These are phyloP conservation scores for Corydoras sp. DNA, from an alignment of 2,113 vertebrate genomes.

Conservation along the genomic window DNA sequence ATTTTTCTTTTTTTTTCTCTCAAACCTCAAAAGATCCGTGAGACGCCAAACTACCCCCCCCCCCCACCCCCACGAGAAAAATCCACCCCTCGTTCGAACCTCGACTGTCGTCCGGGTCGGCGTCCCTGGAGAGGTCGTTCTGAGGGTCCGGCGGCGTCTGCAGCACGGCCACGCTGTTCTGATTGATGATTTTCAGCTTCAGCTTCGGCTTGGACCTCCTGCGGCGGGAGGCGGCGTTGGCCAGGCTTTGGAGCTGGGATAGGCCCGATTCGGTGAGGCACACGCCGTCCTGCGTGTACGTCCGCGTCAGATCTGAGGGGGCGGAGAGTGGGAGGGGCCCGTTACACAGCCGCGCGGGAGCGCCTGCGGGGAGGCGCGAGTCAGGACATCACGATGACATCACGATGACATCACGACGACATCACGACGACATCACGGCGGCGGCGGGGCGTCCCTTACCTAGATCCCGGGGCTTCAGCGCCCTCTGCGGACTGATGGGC, in stretches of 20 bases:
- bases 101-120: conserved; percentile 86
- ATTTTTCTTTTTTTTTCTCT: too few relatives aligned
- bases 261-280: conserved; percentile 94
- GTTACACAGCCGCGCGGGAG: background rate
- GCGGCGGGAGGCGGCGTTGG: conserved; percentile 81
- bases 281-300: conserved; percentile 95
- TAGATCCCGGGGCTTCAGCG: conserved; percentile 86
- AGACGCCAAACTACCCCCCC: too few relatives aligned
- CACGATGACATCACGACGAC: too few relatives aligned
- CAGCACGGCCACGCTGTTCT: conserved; percentile 97
- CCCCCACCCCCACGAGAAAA: too few relatives aligned
- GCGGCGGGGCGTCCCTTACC: conserved; percentile 55
- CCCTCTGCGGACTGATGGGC: conserved; percentile 77
- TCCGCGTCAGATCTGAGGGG: conserved; percentile 82
- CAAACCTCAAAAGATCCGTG: too few relatives aligned
- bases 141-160: conserved; percentile 84
- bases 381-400: too few relatives aligned
- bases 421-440: too few relatives aligned
- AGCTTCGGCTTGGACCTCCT: conserved; percentile 92
- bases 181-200: conserved; percentile 97
- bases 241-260: conserved; percentile 92
- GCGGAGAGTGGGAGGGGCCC: too few relatives aligned
- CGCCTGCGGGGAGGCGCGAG: too few relatives aligned
- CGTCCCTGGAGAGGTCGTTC: conserved; percentile 84
- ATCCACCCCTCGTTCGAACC: conserved; percentile 58